Evolutionary conservation across 2,113 vertebrate species (phyloP), one percentile per base, ranked within the genome.

Genomic region (Ranitomeya variabilis): DNA sequence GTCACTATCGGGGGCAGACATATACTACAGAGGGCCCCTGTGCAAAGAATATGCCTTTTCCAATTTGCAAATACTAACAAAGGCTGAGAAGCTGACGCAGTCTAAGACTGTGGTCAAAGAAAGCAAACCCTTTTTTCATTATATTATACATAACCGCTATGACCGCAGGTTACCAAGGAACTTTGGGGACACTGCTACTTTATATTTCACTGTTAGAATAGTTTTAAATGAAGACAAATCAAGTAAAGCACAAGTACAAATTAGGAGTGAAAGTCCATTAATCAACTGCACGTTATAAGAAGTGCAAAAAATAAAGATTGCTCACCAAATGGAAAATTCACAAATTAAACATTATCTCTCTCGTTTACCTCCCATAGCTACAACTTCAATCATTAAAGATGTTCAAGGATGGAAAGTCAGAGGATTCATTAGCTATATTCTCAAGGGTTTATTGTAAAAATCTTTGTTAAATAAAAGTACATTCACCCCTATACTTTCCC

Each of bases 321-420:
- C 67, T 83, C 67, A 76, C 59, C 52, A 69, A 87, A 80, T 31
- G 60, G 69, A 87, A 86, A 80, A 87, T 37, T 79, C 31, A 69
- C 37, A 87, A 86, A 87, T 87, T 52, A 79, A 86, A 79, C 62
- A 87, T 87, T 80, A 80, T 87, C 55, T 62, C 62, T 80, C 77
- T 87, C 86, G 60, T 80, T 80, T 80, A 80, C 86, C 86, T 87
- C 86, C 86, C 51, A 78, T 78, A 69, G 86, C 59, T 80, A 37
- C n/a, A 80, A 67, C 62, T 87, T 69, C 77, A 87, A 79, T 80
- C 86, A 80, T 80, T 80, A 71, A 87, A 80, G 64, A 80, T 37
- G n/a, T 80, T 87, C 76, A 87, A 87, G 77, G 86, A 80, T 80
- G 77, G 86, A 78, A 80, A 87, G 86, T 87, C 77, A 80, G 76